Evolutionary conservation across 1,140 invertebrate genomes (phyloP).

Genomic region (Calycopis cecrops): DNA sequence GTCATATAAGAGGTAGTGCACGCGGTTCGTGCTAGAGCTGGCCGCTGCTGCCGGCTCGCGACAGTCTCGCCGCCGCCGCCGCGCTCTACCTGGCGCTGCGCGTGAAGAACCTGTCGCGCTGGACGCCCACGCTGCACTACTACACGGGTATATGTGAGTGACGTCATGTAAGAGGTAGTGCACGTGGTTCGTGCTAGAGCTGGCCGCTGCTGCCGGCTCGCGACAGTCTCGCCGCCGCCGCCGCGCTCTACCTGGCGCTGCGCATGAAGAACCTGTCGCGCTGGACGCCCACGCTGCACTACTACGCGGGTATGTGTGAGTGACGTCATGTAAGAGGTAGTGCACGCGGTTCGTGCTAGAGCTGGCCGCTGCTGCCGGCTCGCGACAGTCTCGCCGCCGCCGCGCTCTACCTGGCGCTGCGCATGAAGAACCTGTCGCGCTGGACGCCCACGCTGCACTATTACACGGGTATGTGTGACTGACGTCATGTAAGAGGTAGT

Average conservation of each 20-base stretch:
- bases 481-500: too few relatives aligned
- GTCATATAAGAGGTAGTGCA: too few relatives aligned
- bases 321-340: too few relatives aligned
- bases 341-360: slow-evolving; percentile 96
- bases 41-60: too few relatives aligned
- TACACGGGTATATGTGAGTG: too few relatives aligned
- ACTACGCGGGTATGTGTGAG: slow-evolving; percentile 85
- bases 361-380: slow-evolving; percentile 84
- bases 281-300: slow-evolving; percentile 88
- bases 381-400: slow-evolving; percentile 94
- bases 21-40: slow-evolving; percentile 94
- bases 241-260: slow-evolving; percentile 89
- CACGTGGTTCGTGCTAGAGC: too few relatives aligned
- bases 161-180: too few relatives aligned
- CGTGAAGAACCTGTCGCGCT: too few relatives aligned
- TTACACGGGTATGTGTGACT: slow-evolving; percentile 84
- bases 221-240: slow-evolving; percentile 93
- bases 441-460: too few relatives aligned
- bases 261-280: slow-evolving; percentile 86
- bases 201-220: slow-evolving; percentile 84
- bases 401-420: slow-evolving; percentile 88
- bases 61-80: too few relatives aligned
- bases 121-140: too few relatives aligned
- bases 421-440: slow-evolving; percentile 85
- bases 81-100: too few relatives aligned